Evolutionary conservation across 2,888 invertebrate species (phyloP), one percentile per base, ranked within the genome.

Genomic region (Drosophila atripex): DNA sequence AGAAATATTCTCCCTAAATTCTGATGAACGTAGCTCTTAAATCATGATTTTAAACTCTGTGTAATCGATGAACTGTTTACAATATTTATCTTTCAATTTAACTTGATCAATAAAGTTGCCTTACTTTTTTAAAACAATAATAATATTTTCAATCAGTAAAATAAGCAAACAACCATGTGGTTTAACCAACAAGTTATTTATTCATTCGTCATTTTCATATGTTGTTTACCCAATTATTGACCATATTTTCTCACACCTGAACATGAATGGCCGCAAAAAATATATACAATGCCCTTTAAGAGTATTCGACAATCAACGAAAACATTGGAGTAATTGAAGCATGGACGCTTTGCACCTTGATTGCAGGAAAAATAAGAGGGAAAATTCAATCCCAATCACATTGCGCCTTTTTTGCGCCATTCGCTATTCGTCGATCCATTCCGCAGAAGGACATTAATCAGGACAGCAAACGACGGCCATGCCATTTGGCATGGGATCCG

Each of bases 361-460:
- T 64, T 64, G 64, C 38, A 52, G 51, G n/a, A 18, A 21, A 14
- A 16, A n/a, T 23, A 23, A 8, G 46, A 18, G 14, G 16, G 28
- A 39, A 50, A 59, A 50, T 45, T 45, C 61, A 54, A 53, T 50
- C 25, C 43, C 43, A 14, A 56, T 51, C 46, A 23, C 64, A 21
- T 43, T 28, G 9, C 32, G 8, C 51, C 46, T 35, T 57, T 32
- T 25, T 18, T 25, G 16, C 9, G 16, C 39, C 21, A 23, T 25
- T 21, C 9, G 16, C 39, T 21, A 23, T 14, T 14, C 51, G 9
- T 32, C 25, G n/a, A 11, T 23, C 58, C 70, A 39, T 11, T 46
- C 55, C 30, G 56, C 52, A 43, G 23, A n/a, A 14, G 46, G 46
- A 54, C 77, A 72, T 86, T 80, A 80, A 80, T 86, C 86, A 72